phyloP scores from a whole-genome alignment of 2,888 invertebrate species.

The Brenthis daphne region DNA sequence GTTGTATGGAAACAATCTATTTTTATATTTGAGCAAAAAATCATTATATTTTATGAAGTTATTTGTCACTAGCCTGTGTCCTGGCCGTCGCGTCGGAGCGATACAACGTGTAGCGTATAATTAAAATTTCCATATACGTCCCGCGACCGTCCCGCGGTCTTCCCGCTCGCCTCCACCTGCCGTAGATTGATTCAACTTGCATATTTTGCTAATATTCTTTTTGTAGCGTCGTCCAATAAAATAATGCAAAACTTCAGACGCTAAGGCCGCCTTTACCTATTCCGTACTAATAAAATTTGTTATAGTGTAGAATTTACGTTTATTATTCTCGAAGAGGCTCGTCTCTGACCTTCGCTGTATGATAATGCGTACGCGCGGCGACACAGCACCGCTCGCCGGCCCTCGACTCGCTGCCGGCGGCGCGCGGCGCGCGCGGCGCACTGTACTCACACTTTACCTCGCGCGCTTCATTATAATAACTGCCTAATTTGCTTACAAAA shows the following conservation, averaged over 20 bases:
- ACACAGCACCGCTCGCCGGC: conserved; percentile 4
- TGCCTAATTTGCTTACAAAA: conserved; percentile 40
- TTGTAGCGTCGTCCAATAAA: background rate
- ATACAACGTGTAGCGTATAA: conserved; percentile 14
- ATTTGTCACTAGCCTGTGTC: background rate
- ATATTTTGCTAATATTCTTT: background rate
- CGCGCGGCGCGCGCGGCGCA: conserved; percentile 24
- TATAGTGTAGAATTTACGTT: conserved; percentile 28
- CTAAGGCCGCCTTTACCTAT: background rate
- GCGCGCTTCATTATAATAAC: conserved; percentile 39
- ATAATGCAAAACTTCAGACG: background rate
- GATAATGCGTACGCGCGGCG: conserved; percentile 35
- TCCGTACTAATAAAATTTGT: conserved; percentile 16
- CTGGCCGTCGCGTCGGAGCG: no score
- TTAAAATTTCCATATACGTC: conserved; percentile 21
- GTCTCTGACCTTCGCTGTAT: conserved; percentile 41
- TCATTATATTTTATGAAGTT: background rate
- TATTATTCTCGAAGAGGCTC: conserved; percentile 40
- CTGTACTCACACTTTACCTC: conserved; percentile 18
- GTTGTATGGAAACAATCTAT: background rate
- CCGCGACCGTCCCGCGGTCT: background rate
- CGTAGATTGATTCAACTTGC: conserved; percentile 12
- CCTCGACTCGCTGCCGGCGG: background rate
- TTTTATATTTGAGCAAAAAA: background rate
- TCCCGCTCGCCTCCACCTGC: conserved; percentile 12